These are phyloP conservation scores for Mellivora capensis DNA, from an alignment of 2,113 vertebrate species.

Conservation along the genomic window DNA sequence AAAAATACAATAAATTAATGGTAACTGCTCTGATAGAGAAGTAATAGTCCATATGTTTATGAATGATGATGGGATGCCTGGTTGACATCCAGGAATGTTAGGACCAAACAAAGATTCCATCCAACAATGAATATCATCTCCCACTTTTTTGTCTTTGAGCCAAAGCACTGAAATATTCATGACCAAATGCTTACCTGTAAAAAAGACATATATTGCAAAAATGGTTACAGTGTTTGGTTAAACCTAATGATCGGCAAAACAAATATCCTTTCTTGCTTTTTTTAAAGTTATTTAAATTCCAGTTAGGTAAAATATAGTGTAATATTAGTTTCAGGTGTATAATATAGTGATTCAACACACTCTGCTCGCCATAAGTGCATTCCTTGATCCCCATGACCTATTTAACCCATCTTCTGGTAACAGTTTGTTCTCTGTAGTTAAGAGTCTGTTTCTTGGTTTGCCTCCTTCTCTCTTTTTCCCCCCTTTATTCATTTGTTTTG, in stretches of 20 bases:
- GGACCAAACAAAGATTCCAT: constrained; percentile 39
- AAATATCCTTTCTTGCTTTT: constrained; percentile 10
- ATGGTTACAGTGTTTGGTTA: constrained; percentile 17
- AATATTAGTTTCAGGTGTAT: neutral
- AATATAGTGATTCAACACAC: neutral
- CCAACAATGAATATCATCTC: constrained; percentile 44
- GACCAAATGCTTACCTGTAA: constrained; percentile 53
- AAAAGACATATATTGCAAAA: constrained; percentile 32
- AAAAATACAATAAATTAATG: constrained; percentile 70
- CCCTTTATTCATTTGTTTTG: neutral
- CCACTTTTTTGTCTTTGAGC: constrained; percentile 29
- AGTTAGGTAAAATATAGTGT: neutral
- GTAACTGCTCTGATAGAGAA: constrained; percentile 51
- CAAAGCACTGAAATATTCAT: constrained; percentile 54
- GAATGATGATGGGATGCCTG: constrained; percentile 38
- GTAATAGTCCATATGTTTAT: constrained; percentile 67
- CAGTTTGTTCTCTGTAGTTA: neutral
- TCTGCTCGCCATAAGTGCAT: neutral
- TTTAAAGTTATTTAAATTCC: neutral
- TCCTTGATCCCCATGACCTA: neutral
- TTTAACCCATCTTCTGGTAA: neutral
- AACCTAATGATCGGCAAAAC: constrained; percentile 2
- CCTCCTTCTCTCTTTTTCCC: neutral
- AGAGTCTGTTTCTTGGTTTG: neutral
- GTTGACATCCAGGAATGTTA: constrained; percentile 42